Evolutionary conservation across 2,888 invertebrate genomes (phyloP).

Genomic region (Apomyelois bistriatella): DNA sequence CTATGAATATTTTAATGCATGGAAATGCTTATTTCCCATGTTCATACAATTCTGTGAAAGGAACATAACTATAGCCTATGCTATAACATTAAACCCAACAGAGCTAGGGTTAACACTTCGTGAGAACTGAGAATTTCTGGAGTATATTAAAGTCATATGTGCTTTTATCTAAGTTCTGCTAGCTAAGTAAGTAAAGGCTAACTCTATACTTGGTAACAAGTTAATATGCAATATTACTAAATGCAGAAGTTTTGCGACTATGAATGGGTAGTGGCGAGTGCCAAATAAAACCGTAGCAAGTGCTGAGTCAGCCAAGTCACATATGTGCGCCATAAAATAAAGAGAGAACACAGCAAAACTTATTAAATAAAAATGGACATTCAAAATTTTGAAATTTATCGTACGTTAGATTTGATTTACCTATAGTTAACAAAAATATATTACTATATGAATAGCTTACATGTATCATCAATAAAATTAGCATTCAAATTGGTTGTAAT

Average conservation of each 20-base stretch:
- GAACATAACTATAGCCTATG: slow-evolving; percentile 15
- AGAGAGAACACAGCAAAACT: slow-evolving; percentile 8
- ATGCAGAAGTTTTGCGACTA: slow-evolving; percentile 7
- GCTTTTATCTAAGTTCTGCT: slow-evolving; percentile 2
- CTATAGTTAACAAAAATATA: no score
- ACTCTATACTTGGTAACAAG: slow-evolving; percentile 1
- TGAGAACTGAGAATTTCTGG: neutral
- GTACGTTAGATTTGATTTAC: no score
- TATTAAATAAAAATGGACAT: no score
- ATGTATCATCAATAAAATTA: no score
- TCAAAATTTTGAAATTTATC: no score
- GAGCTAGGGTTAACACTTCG: neutral
- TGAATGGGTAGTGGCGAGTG: slow-evolving; percentile 9
- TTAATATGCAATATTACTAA: slow-evolving; percentile 9
- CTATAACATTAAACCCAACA: slow-evolving; percentile 13
- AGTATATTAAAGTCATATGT: neutral
- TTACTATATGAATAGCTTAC: no score
- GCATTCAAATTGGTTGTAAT: no score
- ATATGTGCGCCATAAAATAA: slow-evolving; percentile 29
- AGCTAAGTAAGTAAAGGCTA: neutral
- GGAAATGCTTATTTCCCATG: slow-evolving; percentile 57
- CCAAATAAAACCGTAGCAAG: slow-evolving; percentile 16
- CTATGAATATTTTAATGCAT: slow-evolving; percentile 56
- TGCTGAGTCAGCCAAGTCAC: slow-evolving; percentile 19
- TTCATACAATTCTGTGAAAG: slow-evolving; percentile 29